Evolutionary conservation across 1,140 invertebrate genomes (phyloP).

Genomic region (Aphidius ervi): DNA sequence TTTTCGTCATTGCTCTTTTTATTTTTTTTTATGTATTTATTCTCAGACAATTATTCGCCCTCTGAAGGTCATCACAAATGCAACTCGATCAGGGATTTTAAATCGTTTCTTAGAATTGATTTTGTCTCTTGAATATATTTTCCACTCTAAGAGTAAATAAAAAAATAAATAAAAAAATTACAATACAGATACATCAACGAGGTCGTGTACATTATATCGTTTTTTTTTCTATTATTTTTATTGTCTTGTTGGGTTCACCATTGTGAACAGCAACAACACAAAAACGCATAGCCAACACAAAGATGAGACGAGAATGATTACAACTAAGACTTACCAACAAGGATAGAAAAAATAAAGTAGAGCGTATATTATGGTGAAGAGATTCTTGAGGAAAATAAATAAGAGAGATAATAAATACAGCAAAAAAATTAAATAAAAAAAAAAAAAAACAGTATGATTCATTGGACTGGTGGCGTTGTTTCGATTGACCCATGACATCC

Average conservation of each 20-base stretch:
- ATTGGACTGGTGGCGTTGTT: conserved; percentile 21
- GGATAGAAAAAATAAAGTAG: too few species aligned
- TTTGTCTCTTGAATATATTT: background rate
- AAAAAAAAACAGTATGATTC: background rate
- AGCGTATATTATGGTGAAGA: too few species aligned
- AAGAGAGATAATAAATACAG: conserved; percentile 12
- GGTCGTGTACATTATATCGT: too few species aligned
- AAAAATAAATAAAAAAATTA: background rate
- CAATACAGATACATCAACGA: too few species aligned
- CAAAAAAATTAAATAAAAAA: conserved; percentile 5
- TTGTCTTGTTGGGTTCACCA: too few species aligned
- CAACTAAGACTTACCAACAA: background rate
- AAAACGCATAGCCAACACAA: background rate
- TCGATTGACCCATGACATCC: conserved; percentile 25
- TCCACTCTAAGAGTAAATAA: background rate
- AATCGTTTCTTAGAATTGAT: conserved; percentile 1
- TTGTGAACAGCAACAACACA: too few species aligned
- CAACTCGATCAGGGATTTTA: background rate
- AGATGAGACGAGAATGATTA: conserved; percentile 1
- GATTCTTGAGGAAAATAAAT: conserved; percentile 5
- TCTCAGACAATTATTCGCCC: background rate
- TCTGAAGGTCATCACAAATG: conserved; percentile 5
- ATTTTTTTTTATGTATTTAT: too few species aligned
- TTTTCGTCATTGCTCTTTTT: too few species aligned
- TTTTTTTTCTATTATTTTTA: too few species aligned